Conservation (phyloP, 2,113 vertebrate species). For the Nerophis ophidion region DNA sequence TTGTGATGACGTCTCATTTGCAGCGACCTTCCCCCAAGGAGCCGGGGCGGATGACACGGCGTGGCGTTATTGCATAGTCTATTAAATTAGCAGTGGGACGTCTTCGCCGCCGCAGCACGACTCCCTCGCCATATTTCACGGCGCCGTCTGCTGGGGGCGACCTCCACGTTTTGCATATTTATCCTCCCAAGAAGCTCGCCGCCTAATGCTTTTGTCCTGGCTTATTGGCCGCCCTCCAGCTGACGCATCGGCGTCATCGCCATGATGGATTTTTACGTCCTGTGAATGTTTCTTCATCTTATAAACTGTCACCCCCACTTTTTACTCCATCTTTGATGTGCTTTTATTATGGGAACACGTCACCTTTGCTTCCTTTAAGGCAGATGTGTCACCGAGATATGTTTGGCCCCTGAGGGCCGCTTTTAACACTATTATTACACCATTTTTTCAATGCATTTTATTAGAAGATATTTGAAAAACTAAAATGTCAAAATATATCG, state of each 20-base stretch:
- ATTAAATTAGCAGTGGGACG: conserved; percentile 55
- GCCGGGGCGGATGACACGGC: conserved; percentile 45
- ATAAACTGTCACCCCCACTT: conserved; percentile 21
- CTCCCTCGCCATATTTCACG: conserved; percentile 49
- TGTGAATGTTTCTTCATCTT: conserved; percentile 26
- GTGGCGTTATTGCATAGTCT: conserved; percentile 40
- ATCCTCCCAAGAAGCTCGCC: conserved; percentile 10
- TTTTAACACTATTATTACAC: too few species aligned
- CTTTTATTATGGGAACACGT: conserved; percentile 36
- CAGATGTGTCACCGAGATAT: conserved; percentile 21
- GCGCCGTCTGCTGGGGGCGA: conserved; percentile 28
- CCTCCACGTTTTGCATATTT: conserved; percentile 41
- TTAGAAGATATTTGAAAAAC: too few species aligned
- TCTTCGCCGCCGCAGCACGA: conserved; percentile 4
- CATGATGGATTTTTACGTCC: conserved; percentile 51
- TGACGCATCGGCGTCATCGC: conserved; percentile 57
- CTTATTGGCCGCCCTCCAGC: conserved; percentile 53
- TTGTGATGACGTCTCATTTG: conserved; percentile 41
- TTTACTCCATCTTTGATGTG: background rate
- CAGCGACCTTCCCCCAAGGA: conserved; percentile 41
- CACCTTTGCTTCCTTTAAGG: conserved; percentile 18
- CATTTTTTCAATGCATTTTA: too few species aligned
- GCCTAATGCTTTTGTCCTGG: conserved; percentile 38
- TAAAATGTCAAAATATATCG: too few species aligned
- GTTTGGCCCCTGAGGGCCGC: too few species aligned